These are phyloP conservation scores for Phenacoccus solenopsis DNA, from an alignment of 1,140 invertebrate genomes.

Conservation along the genomic window DNA sequence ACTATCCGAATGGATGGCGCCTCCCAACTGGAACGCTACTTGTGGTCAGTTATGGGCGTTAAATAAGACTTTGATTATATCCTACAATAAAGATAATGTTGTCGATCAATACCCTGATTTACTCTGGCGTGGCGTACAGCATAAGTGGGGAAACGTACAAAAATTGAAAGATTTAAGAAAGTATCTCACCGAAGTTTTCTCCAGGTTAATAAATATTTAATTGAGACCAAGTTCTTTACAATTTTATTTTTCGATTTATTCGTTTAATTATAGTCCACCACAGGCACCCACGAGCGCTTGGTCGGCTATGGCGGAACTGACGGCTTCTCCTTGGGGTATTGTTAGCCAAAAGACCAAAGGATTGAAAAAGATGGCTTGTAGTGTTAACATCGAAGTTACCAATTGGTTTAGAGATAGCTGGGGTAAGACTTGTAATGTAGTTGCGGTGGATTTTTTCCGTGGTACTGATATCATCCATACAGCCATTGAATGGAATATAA, in stretches of 20 bases:
- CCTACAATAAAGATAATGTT: conserved; percentile 39
- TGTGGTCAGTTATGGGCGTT: conserved; percentile 40
- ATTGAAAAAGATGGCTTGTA: conserved; percentile 38
- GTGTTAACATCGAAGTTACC: conserved; percentile 42
- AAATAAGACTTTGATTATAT: conserved; percentile 40
- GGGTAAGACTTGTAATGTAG: conserved; percentile 43
- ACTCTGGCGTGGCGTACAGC: conserved; percentile 38
- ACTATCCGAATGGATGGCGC: conserved; percentile 36
- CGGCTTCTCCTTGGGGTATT: conserved; percentile 40
- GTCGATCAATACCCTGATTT: conserved; percentile 26
- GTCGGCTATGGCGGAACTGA: conserved; percentile 51
- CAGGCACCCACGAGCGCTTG: no score
- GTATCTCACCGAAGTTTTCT: conserved; percentile 35
- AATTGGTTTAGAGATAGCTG: conserved; percentile 40
- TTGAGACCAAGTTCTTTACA: no score
- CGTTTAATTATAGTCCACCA: conserved; percentile 19
- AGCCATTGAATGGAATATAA: conserved; percentile 40
- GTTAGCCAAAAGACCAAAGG: conserved; percentile 36
- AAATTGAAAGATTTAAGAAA: conserved; percentile 36
- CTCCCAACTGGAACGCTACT: conserved; percentile 36
- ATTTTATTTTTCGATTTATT: no score
- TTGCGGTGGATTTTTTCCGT: conserved; percentile 48
- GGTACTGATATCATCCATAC: conserved; percentile 43
- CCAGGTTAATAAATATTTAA: conserved; percentile 7
- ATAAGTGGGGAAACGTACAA: conserved; percentile 48